Conservation (phyloP, 2,797 vertebrate genomes). For the Anniella stebbinsi region DNA sequence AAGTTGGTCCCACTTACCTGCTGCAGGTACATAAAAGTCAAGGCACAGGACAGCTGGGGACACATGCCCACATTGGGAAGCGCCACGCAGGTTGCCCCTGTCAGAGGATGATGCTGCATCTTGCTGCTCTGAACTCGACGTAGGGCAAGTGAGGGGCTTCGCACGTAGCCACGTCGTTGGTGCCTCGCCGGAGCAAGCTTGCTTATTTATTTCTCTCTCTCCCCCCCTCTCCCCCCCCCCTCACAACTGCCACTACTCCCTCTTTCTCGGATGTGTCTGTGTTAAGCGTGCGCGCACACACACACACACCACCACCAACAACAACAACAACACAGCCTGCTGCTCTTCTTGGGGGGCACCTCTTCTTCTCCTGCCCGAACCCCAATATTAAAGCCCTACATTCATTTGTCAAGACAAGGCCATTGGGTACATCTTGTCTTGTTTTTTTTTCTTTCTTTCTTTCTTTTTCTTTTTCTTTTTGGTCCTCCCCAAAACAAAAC, state of each 20-base stretch:
- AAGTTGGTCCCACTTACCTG: slow-evolving; percentile 87
- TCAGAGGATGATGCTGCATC: slow-evolving; percentile 96
- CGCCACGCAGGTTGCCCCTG: slow-evolving; percentile 95
- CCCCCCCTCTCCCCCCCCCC: not conserved
- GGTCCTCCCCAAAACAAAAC: no score
- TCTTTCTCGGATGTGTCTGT: no score
- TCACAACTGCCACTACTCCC: not conserved
- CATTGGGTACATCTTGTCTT: slow-evolving; percentile 68
- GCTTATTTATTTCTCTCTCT: slow-evolving; percentile 25
- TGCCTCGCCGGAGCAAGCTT: slow-evolving; percentile 77
- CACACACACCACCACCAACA: not conserved
- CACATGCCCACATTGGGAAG: slow-evolving; percentile 94
- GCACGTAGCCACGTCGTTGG: slow-evolving; percentile 80
- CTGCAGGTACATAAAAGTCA: slow-evolving; percentile 99
- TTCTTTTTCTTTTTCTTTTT: not conserved
- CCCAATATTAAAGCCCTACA: slow-evolving; percentile 66
- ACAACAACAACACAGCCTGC: not conserved
- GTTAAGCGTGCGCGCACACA: no score
- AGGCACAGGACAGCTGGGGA: slow-evolving; percentile 96
- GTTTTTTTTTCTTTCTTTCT: not conserved
- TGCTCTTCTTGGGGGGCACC: not conserved
- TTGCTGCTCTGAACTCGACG: slow-evolving; percentile 84
- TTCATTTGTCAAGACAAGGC: slow-evolving; percentile 79
- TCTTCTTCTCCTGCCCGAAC: not conserved
- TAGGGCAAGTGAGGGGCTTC: slow-evolving; percentile 82